phyloP scores from a whole-genome alignment of 2,113 vertebrate genomes.

The Grammomys surdaster region DNA sequence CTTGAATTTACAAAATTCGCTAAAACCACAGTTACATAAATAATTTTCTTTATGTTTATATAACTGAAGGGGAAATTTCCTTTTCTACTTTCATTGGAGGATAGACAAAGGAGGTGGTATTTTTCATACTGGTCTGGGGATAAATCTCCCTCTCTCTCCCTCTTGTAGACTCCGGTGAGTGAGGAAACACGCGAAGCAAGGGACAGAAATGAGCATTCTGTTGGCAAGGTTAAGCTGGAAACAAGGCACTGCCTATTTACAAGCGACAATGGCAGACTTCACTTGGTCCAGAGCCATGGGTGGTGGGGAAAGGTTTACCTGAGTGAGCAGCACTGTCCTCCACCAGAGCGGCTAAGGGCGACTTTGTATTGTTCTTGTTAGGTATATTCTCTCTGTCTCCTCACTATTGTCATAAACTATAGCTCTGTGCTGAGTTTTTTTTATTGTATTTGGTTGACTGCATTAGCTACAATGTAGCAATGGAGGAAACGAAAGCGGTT shows the following conservation, averaged over 20 bases:
- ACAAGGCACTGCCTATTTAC: neutral
- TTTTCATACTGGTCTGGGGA: slow-evolving; percentile 4
- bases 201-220: neutral
- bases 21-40: slow-evolving; percentile 15
- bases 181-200: neutral
- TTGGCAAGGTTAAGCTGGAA: neutral
- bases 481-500: slow-evolving; percentile 16
- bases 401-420: neutral
- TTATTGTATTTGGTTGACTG: slow-evolving; percentile 39
- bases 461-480: slow-evolving; percentile 43
- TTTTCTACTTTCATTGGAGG: neutral
- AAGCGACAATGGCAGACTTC: neutral
- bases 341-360: neutral
- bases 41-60: slow-evolving; percentile 39
- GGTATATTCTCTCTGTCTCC: neutral
- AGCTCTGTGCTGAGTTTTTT: neutral
- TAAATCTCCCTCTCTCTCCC: neutral
- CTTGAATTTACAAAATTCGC: slow-evolving; percentile 18
- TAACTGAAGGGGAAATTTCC: neutral
- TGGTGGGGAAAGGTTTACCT: neutral
- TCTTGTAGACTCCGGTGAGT: neutral
- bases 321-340: neutral
- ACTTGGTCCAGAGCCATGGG: neutral
- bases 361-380: slow-evolving; percentile 23
- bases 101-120: neutral